Evolutionary conservation across 2,888 invertebrate genomes (phyloP).

Genomic region (Morinoia aosen): DNA sequence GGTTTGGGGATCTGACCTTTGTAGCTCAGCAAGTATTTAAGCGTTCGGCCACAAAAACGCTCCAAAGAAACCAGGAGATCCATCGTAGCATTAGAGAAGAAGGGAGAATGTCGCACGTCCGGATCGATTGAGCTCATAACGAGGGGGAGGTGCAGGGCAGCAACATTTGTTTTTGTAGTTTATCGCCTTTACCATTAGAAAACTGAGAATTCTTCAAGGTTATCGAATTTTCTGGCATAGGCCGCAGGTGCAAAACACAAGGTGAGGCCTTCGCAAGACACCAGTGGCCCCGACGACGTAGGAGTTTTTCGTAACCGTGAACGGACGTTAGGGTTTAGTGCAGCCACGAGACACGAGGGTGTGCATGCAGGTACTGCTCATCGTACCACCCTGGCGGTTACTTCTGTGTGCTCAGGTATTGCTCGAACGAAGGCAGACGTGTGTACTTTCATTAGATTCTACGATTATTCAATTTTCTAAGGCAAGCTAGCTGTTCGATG

Average conservation of each 20-base stretch:
- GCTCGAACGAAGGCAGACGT: background rate
- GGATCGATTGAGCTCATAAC: constrained; percentile 26
- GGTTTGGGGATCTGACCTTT: constrained; percentile 32
- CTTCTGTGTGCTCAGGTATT: background rate
- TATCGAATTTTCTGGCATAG: background rate
- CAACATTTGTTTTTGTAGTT: background rate
- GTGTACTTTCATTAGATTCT: background rate
- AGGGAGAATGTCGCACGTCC: constrained; percentile 21
- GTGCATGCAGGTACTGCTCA: background rate
- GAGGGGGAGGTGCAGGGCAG: background rate
- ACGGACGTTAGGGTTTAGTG: background rate
- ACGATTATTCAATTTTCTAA: background rate
- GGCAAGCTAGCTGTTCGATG: too few relatives aligned
- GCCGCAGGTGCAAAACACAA: constrained; percentile 3
- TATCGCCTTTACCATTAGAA: background rate
- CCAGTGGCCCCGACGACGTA: background rate
- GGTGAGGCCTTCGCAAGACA: background rate
- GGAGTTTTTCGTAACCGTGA: background rate
- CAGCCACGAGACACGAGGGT: background rate
- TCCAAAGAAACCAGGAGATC: background rate
- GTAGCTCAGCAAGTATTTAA: constrained; percentile 44
- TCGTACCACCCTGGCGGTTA: background rate
- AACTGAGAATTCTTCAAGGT: background rate
- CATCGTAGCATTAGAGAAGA: constrained; percentile 30
- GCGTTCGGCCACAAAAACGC: background rate